phyloP scores from a whole-genome alignment of 2,797 vertebrate genomes.

The Peromyscus nudipes region DNA sequence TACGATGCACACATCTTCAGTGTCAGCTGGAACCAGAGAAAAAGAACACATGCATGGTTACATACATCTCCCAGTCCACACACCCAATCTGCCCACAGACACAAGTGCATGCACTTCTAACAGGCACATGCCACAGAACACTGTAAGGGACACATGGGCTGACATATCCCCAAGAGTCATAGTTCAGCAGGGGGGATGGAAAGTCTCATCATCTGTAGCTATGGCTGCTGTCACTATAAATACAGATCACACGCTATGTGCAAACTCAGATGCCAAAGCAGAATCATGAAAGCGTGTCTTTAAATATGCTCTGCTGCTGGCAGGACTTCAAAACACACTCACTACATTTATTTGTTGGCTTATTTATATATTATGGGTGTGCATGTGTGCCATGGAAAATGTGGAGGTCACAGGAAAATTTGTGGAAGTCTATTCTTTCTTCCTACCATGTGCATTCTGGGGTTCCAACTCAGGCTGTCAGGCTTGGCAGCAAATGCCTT shows the following conservation, averaged over 20 bases:
- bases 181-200: not conserved
- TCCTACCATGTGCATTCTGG: not conserved
- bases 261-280: not conserved
- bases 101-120: not conserved
- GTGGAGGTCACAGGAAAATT: not conserved
- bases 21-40: constrained; percentile 91
- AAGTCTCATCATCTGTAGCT: not conserved
- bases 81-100: too few species aligned
- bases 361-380: not conserved
- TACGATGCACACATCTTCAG: constrained; percentile 99
- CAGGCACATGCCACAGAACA: not conserved
- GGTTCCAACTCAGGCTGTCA: not conserved
- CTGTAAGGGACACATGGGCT: rapidly evolving
- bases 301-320: not conserved
- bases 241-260: not conserved
- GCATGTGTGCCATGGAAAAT: too few species aligned
- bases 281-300: not conserved
- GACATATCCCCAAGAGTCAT: not conserved
- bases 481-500: not conserved
- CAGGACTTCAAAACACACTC: not conserved
- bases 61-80: rapidly evolving
- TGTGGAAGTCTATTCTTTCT: not conserved
- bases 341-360: not conserved
- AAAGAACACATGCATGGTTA: not conserved
- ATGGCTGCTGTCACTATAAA: not conserved